These are phyloP conservation scores for Cladorhizidae sp. DNA, from an alignment of 37 sponge, comb jelly and placozoan species.

Conservation along the genomic window DNA sequence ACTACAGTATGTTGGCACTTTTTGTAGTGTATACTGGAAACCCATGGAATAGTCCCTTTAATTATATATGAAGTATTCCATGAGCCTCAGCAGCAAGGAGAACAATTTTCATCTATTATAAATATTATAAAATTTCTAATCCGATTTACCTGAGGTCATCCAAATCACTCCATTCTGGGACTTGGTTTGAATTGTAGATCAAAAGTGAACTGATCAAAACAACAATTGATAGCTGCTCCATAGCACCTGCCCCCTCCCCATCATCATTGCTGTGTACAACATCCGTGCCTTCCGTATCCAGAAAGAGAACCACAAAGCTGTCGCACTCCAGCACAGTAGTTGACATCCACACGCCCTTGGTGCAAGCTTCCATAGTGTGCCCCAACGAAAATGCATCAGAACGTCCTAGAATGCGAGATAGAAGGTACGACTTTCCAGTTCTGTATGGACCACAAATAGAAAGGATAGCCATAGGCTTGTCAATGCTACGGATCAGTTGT, in stretches of 20 bases:
- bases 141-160: constrained; percentile 13
- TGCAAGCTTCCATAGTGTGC: constrained; percentile 30
- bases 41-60: too few relatives aligned
- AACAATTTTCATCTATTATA: background rate
- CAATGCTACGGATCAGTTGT: constrained; percentile 17
- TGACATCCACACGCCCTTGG: constrained; percentile 38
- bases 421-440: constrained; percentile 48
- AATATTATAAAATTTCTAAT: background rate
- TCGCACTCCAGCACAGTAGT: constrained; percentile 32
- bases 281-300: constrained; percentile 38
- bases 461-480: constrained; percentile 31
- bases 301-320: constrained; percentile 8
- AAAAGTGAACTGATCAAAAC: constrained; percentile 17
- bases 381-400: constrained; percentile 23
- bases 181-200: constrained; percentile 23
- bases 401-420: constrained; percentile 29
- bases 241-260: background rate
- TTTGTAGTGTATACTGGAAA: too few relatives aligned
- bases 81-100: too few relatives aligned
- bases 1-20: too few relatives aligned
- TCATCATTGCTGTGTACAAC: background rate
- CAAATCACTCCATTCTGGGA: constrained; percentile 17
- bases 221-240: background rate
- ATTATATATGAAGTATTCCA: too few relatives aligned
- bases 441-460: constrained; percentile 48